phyloP scores from a whole-genome alignment of 2,888 invertebrate species.

The Macrophya alboannulata region DNA sequence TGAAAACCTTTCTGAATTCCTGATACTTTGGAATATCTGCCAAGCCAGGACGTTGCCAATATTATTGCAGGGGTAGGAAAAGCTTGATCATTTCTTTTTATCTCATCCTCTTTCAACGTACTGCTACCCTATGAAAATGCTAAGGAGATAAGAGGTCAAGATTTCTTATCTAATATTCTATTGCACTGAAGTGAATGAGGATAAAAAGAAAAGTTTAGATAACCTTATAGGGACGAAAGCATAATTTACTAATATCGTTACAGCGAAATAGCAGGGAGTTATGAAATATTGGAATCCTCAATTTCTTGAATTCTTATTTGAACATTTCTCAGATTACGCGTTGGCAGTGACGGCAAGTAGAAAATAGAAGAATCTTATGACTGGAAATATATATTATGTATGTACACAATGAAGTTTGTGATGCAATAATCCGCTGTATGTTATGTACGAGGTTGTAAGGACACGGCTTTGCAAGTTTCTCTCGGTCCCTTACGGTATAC shows the following conservation, averaged over 20 bases:
- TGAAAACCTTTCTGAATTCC: neutral
- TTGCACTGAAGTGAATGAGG: neutral
- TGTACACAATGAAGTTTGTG: conserved; percentile 24
- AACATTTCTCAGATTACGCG: conserved; percentile 39
- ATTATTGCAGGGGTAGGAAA: neutral
- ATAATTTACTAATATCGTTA: conserved; percentile 17
- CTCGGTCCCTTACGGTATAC: neutral
- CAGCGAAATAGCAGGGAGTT: conserved; percentile 6
- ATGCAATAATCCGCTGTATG: conserved; percentile 21
- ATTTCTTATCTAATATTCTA: conserved; percentile 6
- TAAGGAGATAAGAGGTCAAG: neutral
- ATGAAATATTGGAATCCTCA: conserved; percentile 5
- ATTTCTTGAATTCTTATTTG: conserved; percentile 33
- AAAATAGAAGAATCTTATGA: conserved; percentile 12
- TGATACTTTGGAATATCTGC: neutral
- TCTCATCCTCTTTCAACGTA: neutral
- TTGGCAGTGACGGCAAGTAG: conserved; percentile 18
- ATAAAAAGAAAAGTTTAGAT: neutral
- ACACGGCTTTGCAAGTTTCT: conserved; percentile 25
- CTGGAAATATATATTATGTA: conserved; percentile 19
- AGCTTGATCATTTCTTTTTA: neutral
- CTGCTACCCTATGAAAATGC: conserved; percentile 17
- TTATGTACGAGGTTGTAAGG: neutral
- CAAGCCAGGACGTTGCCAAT: neutral
- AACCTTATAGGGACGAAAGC: neutral